Percentiles rank a stretch among this genome's conserved stretches.
These are phyloP conservation scores for Syrphus vitripennis DNA, from an alignment of 2,888 invertebrate genomes.

Conservation along the genomic window DNA sequence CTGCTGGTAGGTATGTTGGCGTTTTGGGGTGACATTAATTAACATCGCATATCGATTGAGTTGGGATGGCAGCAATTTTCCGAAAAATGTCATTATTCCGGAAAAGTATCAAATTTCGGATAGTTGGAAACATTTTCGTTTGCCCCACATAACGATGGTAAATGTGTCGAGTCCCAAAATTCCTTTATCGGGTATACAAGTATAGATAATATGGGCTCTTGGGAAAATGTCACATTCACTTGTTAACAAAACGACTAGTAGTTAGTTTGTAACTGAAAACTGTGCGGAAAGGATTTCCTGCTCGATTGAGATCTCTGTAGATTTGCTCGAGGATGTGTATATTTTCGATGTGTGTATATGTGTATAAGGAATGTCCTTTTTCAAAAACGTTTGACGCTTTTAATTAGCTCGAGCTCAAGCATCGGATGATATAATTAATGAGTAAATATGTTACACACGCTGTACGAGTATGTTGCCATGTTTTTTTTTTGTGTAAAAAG, in stretches of 20 bases:
- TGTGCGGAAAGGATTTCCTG: constrained; percentile 53
- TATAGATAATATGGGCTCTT: neutral
- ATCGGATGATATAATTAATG: constrained; percentile 67
- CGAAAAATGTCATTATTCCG: constrained; percentile 39
- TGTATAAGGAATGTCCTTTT: constrained; percentile 48
- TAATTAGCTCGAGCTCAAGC: constrained; percentile 57
- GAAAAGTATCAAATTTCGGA: constrained; percentile 66
- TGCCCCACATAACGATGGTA: constrained; percentile 13
- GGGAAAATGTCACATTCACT: constrained; percentile 56
- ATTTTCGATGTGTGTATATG: neutral
- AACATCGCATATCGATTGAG: constrained; percentile 47
- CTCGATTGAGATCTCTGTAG: constrained; percentile 53
- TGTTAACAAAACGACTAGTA: constrained; percentile 39
- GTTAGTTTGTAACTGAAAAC: constrained; percentile 55
- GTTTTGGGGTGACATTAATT: constrained; percentile 56
- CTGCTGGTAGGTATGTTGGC: neutral
- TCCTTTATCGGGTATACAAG: neutral
- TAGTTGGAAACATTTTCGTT: constrained; percentile 15
- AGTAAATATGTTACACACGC: constrained; percentile 49
- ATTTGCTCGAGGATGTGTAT: neutral
- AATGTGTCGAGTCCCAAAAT: neutral
- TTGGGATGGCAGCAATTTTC: constrained; percentile 44
- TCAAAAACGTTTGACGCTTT: constrained; percentile 50
- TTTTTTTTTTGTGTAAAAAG: constrained; percentile 14
- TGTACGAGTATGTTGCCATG: constrained; percentile 2